A percentile compares a stretch with the other conserved stretches of the same genome.
Conservation (phyloP, 2,113 vertebrate species). For the Nycticryphes semicollaris region DNA sequence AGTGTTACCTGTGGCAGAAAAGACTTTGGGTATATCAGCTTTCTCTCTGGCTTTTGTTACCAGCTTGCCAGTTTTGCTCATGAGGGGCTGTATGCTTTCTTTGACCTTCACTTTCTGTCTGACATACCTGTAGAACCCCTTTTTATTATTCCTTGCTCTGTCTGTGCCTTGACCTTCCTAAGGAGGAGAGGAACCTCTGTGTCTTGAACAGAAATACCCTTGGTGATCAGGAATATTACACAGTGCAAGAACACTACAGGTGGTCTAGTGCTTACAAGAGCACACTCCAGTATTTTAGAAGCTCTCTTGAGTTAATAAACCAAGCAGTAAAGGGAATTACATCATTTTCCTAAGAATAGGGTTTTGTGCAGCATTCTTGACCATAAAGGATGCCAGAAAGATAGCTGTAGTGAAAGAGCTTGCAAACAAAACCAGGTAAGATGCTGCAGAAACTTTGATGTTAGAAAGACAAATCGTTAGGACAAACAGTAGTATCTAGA, state of each 20-base stretch:
- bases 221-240: neutral
- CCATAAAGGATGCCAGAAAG: neutral
- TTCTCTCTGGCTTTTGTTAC: neutral
- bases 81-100: neutral
- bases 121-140: neutral
- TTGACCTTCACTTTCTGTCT: neutral
- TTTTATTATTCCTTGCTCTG: neutral
- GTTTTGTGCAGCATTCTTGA: neutral
- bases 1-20: neutral
- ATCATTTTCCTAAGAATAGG: neutral
- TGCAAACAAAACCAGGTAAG: neutral
- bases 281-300: neutral
- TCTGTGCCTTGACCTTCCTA: neutral
- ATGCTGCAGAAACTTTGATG: neutral
- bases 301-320: neutral
- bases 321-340: neutral
- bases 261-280: neutral
- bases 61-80: neutral
- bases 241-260: neutral
- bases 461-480: neutral
- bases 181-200: neutral
- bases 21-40: neutral
- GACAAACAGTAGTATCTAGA: neutral
- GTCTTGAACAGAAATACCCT: neutral
- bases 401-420: neutral